These are phyloP conservation scores for Elegia similella DNA, from an alignment of 2,888 invertebrate genomes.

Conservation along the genomic window DNA sequence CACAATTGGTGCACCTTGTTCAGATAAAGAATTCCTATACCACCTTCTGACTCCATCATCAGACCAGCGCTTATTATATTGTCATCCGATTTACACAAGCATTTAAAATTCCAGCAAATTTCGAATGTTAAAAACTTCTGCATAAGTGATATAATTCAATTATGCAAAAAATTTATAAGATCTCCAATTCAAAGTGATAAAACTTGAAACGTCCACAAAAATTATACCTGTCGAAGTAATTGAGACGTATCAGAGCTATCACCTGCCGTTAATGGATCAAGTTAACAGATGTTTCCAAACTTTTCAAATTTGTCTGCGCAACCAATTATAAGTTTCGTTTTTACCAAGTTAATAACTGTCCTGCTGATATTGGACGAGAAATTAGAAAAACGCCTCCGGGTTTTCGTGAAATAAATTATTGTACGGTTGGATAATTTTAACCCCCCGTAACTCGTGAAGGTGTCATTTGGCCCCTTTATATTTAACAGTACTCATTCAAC, in stretches of 20 bases:
- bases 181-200: not conserved
- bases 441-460: not conserved
- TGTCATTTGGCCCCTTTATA: not conserved
- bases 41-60: too few relatives aligned
- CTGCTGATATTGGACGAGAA: constrained; percentile 27
- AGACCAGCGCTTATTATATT: too few relatives aligned
- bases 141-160: not conserved
- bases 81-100: too few relatives aligned
- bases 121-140: too few relatives aligned
- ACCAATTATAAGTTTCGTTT: constrained; percentile 58
- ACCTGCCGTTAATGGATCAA: constrained; percentile 44
- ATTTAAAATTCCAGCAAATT: too few relatives aligned
- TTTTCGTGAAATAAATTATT: constrained; percentile 23
- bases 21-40: too few relatives aligned
- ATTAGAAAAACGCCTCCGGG: constrained; percentile 23
- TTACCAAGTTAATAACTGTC: constrained; percentile 34
- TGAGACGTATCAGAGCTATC: constrained; percentile 31
- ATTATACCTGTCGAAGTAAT: constrained; percentile 15
- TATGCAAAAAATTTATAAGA: not conserved
- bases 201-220: not conserved
- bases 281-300: constrained; percentile 49
- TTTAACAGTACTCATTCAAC: too few relatives aligned
- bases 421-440: constrained; percentile 18
- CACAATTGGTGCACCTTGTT: too few relatives aligned
- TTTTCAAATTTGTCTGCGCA: constrained; percentile 54